phyloP scores from a whole-genome alignment of 2,888 invertebrate genomes.

The Erebia ligea region DNA sequence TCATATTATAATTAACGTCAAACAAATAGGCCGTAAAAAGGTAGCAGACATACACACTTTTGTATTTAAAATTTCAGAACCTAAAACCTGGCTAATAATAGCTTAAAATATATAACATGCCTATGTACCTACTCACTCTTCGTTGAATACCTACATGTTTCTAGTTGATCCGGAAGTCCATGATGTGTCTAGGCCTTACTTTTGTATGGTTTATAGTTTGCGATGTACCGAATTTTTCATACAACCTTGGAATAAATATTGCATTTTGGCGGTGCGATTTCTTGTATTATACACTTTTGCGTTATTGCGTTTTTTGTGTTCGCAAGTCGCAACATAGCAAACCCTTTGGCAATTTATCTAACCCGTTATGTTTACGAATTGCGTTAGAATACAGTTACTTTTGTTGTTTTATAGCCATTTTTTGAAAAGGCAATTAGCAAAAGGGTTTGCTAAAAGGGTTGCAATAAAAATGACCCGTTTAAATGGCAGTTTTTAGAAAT shows the following conservation, averaged over 20 bases:
- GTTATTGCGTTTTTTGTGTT: conserved; percentile 55
- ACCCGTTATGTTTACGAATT: conserved; percentile 52
- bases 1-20: too few species aligned
- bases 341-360: conserved; percentile 57
- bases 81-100: too few species aligned
- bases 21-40: too few species aligned
- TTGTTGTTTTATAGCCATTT: conserved; percentile 50
- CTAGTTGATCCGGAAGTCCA: too few species aligned
- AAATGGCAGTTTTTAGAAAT: conserved; percentile 30
- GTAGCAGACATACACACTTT: too few species aligned
- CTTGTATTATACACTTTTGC: conserved; percentile 44
- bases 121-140: too few species aligned
- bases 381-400: conserved; percentile 46
- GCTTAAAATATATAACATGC: too few species aligned
- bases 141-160: too few species aligned
- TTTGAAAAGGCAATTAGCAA: conserved; percentile 50
- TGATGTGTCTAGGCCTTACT: not conserved
- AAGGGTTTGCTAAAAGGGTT: conserved; percentile 67
- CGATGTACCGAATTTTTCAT: not conserved
- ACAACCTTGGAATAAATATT: conserved; percentile 32
- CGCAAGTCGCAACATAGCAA: conserved; percentile 58
- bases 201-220: not conserved
- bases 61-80: too few species aligned
- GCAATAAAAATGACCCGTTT: conserved; percentile 38
- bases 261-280: conserved; percentile 61